Base-by-base conservation (phyloP, 2,113 vertebrate genomes). In the Agelaius tricolor region DNA sequence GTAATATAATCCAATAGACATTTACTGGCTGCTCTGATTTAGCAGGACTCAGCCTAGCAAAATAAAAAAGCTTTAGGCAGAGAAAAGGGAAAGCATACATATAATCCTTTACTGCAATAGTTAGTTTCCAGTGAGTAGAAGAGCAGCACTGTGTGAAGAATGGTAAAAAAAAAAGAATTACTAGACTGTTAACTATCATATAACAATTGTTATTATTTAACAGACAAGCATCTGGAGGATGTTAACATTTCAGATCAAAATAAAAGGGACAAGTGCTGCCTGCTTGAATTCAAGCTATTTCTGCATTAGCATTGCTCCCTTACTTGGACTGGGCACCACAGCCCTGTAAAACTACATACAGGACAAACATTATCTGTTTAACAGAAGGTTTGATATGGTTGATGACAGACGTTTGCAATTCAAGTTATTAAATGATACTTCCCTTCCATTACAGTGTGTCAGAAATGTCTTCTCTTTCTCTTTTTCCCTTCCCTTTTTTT, bases 191-290 rank as follows among this genome's bases (percentile, higher is more conserved):
- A 94, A 90, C 75, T 89, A 78, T 85, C 30, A 3, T 43, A 43
- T 63, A 95, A 85, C 95, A 92, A 94, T 91, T 90, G 87, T 74
- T 93, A 91, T 82, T 95, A 93, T 89, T 95, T 89, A 92, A 91
- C 77, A 52, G 63, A 83, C 66, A 67, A 63, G 84, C 84, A 94
- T 93, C 77, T 96, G 92, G 78, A 94, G 43, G 63, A 93, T 83
- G 78, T 91, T 96, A 87, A 94, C 68, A 84, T 93, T 91, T 93
- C 75, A 74, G 66, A 93, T 94, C 87, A 87, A 93, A 93, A 93
- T 93, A 84, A 96, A 95, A 93, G 9, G 71, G 49, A 94, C 92
- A 94, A 95, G 94, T 92, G 77, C 37, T 95, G 85, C 77, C 92
- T 93, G 44, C 51, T 54, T 91, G 35, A 91, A 95, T 93, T 83